Percentiles rank a stretch among this genome's conserved stretches.
phyloP scores from a whole-genome alignment of 2,797 vertebrate species.

The Denticeps clupeoides region DNA sequence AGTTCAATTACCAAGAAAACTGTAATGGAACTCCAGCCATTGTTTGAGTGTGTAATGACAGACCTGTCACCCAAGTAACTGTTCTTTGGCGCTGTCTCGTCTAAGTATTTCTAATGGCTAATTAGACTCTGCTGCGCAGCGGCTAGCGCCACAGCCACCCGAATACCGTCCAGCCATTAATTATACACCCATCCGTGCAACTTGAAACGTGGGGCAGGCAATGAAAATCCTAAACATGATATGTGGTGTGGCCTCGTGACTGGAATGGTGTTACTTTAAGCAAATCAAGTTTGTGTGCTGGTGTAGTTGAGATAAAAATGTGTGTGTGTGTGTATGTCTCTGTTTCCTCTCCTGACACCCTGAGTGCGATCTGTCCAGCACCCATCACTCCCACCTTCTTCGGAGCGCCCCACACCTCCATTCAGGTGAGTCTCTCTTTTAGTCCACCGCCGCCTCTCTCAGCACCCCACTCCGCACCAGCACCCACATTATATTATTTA shows the following conservation, averaged over 20 bases:
- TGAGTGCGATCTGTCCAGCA: conserved; percentile 47
- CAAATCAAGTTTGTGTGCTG: conserved; percentile 42
- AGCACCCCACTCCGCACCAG: neutral
- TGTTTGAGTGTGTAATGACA: too few relatives aligned
- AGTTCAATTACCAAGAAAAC: too few relatives aligned
- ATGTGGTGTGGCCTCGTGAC: conserved; percentile 41
- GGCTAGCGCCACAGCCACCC: conserved; percentile 43
- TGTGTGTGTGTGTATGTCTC: neutral
- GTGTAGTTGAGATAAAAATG: conserved; percentile 13
- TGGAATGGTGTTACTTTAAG: conserved; percentile 56
- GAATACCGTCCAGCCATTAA: conserved; percentile 52
- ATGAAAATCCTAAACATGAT: conserved; percentile 62
- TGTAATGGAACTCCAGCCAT: too few relatives aligned
- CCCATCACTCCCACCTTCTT: conserved; percentile 53
- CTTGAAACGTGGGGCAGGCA: conserved; percentile 42
- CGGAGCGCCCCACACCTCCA: conserved; percentile 14
- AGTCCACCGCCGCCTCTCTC: conserved; percentile 9
- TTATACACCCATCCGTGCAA: conserved; percentile 58
- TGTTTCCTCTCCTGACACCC: conserved; percentile 38
- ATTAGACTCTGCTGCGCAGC: conserved; percentile 50
- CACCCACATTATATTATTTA: neutral
- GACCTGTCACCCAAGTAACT: conserved; percentile 17
- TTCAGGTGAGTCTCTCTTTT: conserved; percentile 9
- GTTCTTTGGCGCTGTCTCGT: conserved; percentile 25
- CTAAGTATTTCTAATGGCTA: conserved; percentile 43